Conservation (phyloP, 2,113 vertebrate species). For the Aptenodytes patagonicus region DNA sequence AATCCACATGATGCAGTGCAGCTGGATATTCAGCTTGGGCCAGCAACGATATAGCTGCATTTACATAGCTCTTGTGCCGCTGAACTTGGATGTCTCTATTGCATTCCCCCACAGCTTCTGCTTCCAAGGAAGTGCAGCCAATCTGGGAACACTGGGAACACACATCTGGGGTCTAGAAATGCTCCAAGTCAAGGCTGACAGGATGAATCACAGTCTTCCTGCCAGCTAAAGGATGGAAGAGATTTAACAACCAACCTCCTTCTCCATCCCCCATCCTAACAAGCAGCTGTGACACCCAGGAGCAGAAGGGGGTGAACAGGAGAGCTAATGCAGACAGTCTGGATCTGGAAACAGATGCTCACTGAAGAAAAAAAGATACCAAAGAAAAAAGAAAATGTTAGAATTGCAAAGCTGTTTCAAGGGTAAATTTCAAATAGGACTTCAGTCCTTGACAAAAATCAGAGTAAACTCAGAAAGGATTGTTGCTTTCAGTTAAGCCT, state of each 20-base stretch:
- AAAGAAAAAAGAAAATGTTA: not conserved
- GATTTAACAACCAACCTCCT: not conserved
- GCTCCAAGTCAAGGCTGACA: not conserved
- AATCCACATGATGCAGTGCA: slow-evolving; percentile 35
- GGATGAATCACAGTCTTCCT: not conserved
- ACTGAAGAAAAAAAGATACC: not conserved
- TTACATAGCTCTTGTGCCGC: not conserved
- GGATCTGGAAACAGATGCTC: not conserved
- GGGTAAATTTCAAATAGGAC: not conserved
- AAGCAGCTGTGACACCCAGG: not conserved
- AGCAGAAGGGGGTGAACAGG: not conserved
- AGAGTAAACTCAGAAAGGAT: not conserved
- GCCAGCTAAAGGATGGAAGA: not conserved
- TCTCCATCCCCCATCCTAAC: not conserved
- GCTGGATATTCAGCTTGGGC: slow-evolving; percentile 25
- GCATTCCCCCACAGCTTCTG: not conserved
- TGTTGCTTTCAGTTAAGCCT: not conserved
- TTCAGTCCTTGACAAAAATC: not conserved
- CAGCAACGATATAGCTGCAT: not conserved
- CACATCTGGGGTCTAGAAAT: slow-evolving; percentile 29
- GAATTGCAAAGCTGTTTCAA: not conserved
- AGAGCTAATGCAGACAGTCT: not conserved
- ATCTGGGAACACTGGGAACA: not conserved
- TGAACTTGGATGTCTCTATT: not conserved
- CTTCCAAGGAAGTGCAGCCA: slow-evolving; percentile 16